Percentiles rank a stretch among this genome's conserved stretches.
Conservation (phyloP, 1,140 invertebrate genomes). For the Ylistrum balloti region DNA sequence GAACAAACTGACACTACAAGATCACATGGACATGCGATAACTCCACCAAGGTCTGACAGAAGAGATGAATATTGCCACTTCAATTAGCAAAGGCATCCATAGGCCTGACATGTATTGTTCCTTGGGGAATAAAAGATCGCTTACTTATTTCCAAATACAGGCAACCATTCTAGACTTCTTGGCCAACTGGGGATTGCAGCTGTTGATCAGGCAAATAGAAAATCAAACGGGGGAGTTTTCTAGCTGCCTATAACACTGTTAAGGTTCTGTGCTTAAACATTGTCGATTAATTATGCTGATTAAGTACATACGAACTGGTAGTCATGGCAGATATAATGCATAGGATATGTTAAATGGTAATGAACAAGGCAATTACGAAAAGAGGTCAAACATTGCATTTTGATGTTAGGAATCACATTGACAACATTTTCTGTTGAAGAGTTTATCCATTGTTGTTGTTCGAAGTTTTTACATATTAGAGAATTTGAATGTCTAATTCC, state of each 20-base stretch:
- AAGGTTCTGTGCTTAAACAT: background rate
- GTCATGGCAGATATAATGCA: no score
- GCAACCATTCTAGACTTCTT: background rate
- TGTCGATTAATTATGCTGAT: background rate
- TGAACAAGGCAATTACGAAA: no score
- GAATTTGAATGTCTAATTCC: no score
- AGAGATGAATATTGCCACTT: conserved; percentile 9
- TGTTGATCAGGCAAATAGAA: background rate
- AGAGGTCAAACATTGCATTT: no score
- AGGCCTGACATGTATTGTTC: background rate
- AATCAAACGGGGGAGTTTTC: background rate
- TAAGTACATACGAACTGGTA: no score
- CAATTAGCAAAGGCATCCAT: background rate
- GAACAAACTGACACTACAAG: background rate
- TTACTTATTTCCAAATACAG: conserved; percentile 20
- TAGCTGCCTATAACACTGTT: background rate
- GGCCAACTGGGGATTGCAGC: background rate
- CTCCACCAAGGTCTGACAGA: background rate
- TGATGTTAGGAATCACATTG: no score
- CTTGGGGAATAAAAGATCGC: background rate
- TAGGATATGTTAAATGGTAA: no score
- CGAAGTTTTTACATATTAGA: no score
- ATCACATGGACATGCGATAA: background rate
- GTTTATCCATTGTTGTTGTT: no score
- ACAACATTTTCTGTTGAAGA: no score